These are phyloP conservation scores for Theropithecus gelada DNA, from an alignment of 2,113 vertebrate genomes.

Conservation along the genomic window DNA sequence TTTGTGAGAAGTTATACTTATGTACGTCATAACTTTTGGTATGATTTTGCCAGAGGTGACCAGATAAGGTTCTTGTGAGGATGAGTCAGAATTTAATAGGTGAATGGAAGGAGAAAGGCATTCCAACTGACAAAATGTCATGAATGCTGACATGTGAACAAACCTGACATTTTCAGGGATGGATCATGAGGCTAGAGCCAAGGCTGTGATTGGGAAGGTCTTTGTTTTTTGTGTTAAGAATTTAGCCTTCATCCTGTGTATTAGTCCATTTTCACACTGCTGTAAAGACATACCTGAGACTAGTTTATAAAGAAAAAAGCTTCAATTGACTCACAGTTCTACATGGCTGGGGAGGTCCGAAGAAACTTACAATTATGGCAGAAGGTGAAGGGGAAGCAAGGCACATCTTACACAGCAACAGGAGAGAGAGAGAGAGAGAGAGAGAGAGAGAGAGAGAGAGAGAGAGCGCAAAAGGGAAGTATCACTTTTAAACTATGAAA, in stretches of 20 bases:
- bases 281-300: too few relatives aligned
- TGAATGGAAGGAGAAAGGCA: not conserved
- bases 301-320: too few relatives aligned
- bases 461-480: too few relatives aligned
- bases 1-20: not conserved
- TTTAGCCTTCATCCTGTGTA: not conserved
- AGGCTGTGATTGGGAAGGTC: not conserved
- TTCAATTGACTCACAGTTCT: too few relatives aligned
- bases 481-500: too few relatives aligned
- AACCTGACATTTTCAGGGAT: not conserved
- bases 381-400: too few relatives aligned
- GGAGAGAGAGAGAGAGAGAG: too few relatives aligned
- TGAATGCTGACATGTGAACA: not conserved
- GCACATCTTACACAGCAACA: too few relatives aligned
- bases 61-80: not conserved
- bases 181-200: not conserved
- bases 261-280: too few relatives aligned
- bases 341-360: too few relatives aligned
- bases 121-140: not conserved
- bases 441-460: too few relatives aligned
- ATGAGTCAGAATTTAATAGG: not conserved
- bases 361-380: too few relatives aligned
- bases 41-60: not conserved
- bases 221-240: not conserved
- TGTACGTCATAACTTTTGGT: not conserved